Conservation (phyloP, 2,888 invertebrate genomes). For the Cancer borealis region DNA sequence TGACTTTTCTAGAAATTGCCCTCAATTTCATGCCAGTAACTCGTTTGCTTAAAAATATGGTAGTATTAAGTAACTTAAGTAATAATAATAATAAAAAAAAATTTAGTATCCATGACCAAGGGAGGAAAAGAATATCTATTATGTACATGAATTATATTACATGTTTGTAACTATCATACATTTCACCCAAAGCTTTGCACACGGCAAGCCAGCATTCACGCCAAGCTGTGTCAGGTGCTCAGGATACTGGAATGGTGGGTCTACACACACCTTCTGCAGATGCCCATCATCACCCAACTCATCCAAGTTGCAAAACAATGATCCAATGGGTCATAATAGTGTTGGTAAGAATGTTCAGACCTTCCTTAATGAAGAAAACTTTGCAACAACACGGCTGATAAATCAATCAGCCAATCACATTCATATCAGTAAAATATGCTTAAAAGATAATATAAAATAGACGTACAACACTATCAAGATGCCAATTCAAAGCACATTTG, state of each 20-base stretch:
- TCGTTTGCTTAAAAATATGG: conserved; percentile 60
- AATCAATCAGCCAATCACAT: conserved; percentile 63
- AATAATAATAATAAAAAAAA: conserved; percentile 56
- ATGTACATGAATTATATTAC: conserved; percentile 69
- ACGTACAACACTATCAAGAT: conserved; percentile 65
- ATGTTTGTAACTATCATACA: conserved; percentile 68
- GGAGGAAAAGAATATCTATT: conserved; percentile 51
- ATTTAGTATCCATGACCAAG: conserved; percentile 70
- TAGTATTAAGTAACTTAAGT: conserved; percentile 62
- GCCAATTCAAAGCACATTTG: conserved; percentile 66
- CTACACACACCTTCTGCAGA: conserved; percentile 43
- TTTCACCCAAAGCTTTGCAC: conserved; percentile 58
- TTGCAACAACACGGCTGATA: conserved; percentile 52
- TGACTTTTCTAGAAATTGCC: not conserved
- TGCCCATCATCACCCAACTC: conserved; percentile 47
- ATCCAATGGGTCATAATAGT: conserved; percentile 50
- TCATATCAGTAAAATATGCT: conserved; percentile 59
- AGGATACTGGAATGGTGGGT: conserved; percentile 64
- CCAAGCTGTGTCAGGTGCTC: conserved; percentile 61
- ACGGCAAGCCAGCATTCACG: conserved; percentile 57
- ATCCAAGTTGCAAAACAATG: conserved; percentile 36
- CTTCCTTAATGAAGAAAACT: conserved; percentile 53
- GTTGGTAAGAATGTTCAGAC: conserved; percentile 48
- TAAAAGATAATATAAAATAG: conserved; percentile 54
- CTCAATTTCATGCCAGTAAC: conserved; percentile 54